Evolutionary conservation across 2,888 invertebrate species (phyloP).

Genomic region (Lithophane socia): DNA sequence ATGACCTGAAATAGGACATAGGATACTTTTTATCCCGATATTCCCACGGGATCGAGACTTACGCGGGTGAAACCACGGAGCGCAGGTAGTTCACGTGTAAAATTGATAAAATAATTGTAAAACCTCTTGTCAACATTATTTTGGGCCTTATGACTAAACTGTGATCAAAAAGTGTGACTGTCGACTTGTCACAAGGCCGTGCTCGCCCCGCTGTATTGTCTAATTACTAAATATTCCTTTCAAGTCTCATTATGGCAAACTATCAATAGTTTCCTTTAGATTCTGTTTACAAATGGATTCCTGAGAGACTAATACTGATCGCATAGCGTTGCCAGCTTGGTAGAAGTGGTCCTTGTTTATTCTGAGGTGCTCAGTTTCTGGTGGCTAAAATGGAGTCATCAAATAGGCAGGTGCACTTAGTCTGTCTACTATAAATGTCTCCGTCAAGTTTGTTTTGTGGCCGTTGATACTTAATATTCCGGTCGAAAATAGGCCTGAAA

Average conservation of each 20-base stretch:
- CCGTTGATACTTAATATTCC: conserved; percentile 1
- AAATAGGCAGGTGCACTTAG: conserved; percentile 36
- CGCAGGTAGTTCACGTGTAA: too few species aligned
- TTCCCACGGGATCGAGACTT: too few species aligned
- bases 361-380: conserved; percentile 28
- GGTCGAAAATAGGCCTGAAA: not conserved
- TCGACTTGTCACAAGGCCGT: not conserved
- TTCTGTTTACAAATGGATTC: not conserved
- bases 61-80: too few species aligned
- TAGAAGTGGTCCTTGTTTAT: not conserved
- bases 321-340: not conserved
- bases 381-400: conserved; percentile 13
- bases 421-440: conserved; percentile 17
- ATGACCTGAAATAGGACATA: too few species aligned
- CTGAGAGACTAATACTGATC: not conserved
- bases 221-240: conserved; percentile 1
- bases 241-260: not conserved
- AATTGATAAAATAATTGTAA: too few species aligned
- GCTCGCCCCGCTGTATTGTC: not conserved
- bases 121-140: too few species aligned
- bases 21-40: too few species aligned
- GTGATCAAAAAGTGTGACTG: too few species aligned
- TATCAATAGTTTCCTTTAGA: not conserved
- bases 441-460: conserved; percentile 29
- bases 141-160: too few species aligned